Evolutionary conservation across 2,797 vertebrate species (phyloP), one percentile per base, ranked within the genome.

Genomic region (Enoplosus armatus): DNA sequence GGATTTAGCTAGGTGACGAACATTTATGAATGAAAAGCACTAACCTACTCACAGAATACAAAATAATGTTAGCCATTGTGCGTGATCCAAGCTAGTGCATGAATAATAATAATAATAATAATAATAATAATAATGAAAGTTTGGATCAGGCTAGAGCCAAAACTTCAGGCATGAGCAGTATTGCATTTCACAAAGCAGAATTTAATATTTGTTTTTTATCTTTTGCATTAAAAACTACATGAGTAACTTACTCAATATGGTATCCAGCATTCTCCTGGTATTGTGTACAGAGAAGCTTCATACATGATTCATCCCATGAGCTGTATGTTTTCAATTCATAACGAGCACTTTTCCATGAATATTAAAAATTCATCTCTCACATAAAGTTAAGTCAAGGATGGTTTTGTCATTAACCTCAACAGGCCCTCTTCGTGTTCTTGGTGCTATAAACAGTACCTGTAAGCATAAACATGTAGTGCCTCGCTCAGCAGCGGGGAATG

Each of bases 221-320:
- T 43, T 37, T 54, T 15, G 22, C 5, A 66, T 26, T 1, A 24
- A 0, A 26, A 37, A 64, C 37, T 35, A 47, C 43, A 74, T 6
- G 20, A 26, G 22, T 8, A 9, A 37, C 24, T 59, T 55, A 31
- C 72, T 73, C 56, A 74, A 45, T 37, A 43, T 27, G 56, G 22
- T 29, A 41, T 35, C 64, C 8, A n/a, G 8, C 50, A 26, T 48
- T 55, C 9, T 15, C 20, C 35, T 20, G 20, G 33, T 8, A 26
- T 8, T 53, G 24, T n/a, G 41, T 14, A 54, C 43, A 82, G 26
- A 59, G 22, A 69, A 69, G 53, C 55, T 45, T 71, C 77, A 88
- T 84, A 33, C 69, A 85, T 86, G 69, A 84, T 88, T 87, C 54
- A 87, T 56, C 65, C 55, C 55, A 62, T n/a, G 11, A 72, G 54